Evolutionary conservation across 2,797 vertebrate genomes (phyloP), one percentile per base, ranked within the genome.

Genomic region (Lutjanus argentimaculatus): DNA sequence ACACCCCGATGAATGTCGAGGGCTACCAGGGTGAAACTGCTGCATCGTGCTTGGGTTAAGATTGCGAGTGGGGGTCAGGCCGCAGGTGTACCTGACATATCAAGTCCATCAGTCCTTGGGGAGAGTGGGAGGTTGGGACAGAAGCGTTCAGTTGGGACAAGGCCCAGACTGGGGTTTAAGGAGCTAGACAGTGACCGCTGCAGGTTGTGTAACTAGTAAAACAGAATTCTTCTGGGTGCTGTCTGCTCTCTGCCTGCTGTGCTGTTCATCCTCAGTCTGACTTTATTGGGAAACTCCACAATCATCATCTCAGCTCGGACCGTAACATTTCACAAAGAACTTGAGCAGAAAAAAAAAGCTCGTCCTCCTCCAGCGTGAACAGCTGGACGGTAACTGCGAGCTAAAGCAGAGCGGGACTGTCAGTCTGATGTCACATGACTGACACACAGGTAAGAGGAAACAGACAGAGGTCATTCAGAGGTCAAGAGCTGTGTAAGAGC

Each of bases 381-480:
- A 52, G 69, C 7, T 36, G 30, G 72, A 42, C n/a, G 8, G 71
- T 56, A 30, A 55, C 72, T 22, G 64, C 12, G 56, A 40, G 51
- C 80, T 22, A 21, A 52, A 72, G 62, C 69, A 11, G 17, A 79
- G 59, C 22, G 12, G 68, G 8, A 6, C 1, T 70, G 70, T 84
- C 80, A 67, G 84, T 17, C 72, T 42, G 65, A 59, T 58, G 72
- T 82, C 58, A 42, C 73, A 75, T 80, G 87, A 91, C 65, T 87
- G 91, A 85, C 85, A 80, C 10, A 3, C 79, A 80, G 67, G 84
- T 83, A 88, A 83, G 67, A 77, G 79, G 85, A 78, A 85, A 73
- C 72, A 70, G 88, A 83, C 83, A 85, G 83, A 85, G 89, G 89
- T 91, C 86, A 74, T 9, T 0, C 43, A 55, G 63, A 83, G 88